phyloP scores from a whole-genome alignment of 2,797 vertebrate species.

The Pangasius larnaudii region DNA sequence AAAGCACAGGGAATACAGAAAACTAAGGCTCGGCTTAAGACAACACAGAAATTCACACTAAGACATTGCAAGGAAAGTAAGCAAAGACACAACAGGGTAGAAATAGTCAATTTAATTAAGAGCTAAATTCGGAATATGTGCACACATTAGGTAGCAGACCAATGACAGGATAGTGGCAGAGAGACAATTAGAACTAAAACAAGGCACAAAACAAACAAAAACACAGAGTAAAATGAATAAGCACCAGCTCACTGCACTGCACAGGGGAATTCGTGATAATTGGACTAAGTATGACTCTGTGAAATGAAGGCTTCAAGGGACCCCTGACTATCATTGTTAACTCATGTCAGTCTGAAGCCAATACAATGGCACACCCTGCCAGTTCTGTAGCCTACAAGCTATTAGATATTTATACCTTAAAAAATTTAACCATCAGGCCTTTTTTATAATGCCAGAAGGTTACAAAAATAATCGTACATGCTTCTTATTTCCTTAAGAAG shows the following conservation, averaged over 20 bases:
- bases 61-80: neutral
- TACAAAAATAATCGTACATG: neutral
- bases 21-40: neutral
- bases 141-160: neutral
- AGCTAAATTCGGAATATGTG: neutral
- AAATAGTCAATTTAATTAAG: neutral
- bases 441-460: neutral
- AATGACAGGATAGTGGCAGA: neutral
- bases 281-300: conserved; percentile 5
- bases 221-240: neutral
- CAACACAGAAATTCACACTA: neutral
- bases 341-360: neutral
- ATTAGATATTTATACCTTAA: neutral
- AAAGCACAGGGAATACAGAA: neutral
- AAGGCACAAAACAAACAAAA: neutral
- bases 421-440: neutral
- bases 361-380: neutral
- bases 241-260: neutral
- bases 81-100: neutral
- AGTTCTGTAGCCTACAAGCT: neutral
- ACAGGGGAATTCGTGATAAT: neutral
- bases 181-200: neutral
- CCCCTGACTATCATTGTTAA: neutral
- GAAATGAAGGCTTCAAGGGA: neutral
- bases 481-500: neutral